Evolutionary conservation across 2,888 invertebrate genomes (phyloP).

Genomic region (Chydorus sphaericus): DNA sequence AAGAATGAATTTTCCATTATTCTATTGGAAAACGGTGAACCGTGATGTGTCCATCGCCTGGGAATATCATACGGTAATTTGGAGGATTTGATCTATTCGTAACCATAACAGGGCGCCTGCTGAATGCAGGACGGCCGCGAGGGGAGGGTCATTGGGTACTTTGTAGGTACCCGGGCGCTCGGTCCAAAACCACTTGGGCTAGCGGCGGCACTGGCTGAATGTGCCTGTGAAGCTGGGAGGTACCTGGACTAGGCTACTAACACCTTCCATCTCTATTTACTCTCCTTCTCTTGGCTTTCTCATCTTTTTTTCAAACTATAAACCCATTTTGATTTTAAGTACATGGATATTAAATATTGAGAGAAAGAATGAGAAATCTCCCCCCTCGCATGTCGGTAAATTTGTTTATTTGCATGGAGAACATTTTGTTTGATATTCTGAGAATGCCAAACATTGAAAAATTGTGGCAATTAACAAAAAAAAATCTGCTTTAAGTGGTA

Average conservation of each 20-base stretch:
- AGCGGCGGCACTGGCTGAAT: too few relatives aligned
- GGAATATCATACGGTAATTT: constrained; percentile 13
- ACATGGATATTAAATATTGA: background rate
- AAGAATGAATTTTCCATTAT: background rate
- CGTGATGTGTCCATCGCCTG: constrained; percentile 1
- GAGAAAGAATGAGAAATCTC: background rate
- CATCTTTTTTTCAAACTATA: too few relatives aligned
- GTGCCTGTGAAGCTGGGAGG: too few relatives aligned
- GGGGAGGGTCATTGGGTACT: background rate
- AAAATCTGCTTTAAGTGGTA: too few relatives aligned
- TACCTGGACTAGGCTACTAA: too few relatives aligned
- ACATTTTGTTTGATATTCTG: constrained; percentile 27
- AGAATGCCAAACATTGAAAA: constrained; percentile 99
- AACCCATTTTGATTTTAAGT: too few relatives aligned
- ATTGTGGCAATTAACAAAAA: too few relatives aligned
- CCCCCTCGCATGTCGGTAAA: background rate
- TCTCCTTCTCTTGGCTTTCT: background rate
- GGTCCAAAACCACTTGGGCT: too few relatives aligned
- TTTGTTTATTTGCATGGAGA: background rate
- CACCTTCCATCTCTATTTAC: background rate
- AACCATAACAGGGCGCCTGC: background rate
- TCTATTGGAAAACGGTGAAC: background rate
- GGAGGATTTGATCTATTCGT: background rate
- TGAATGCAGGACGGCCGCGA: background rate
- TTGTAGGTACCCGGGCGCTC: constrained; percentile 2